Evolutionary conservation across 1,140 invertebrate species (phyloP).

Genomic region (Bombus sibiricus): DNA sequence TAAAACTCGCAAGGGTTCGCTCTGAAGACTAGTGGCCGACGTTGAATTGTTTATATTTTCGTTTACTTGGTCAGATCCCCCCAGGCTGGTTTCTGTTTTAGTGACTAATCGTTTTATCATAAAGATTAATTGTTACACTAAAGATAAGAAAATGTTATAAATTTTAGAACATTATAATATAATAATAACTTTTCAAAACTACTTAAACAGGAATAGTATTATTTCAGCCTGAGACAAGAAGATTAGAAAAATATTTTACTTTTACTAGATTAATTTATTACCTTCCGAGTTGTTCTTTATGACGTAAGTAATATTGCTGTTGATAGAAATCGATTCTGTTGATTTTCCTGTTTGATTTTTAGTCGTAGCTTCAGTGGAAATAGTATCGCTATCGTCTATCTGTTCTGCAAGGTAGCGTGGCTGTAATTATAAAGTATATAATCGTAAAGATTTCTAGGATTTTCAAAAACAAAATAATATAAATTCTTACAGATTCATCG

Average conservation of each 20-base stretch:
- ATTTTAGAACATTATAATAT: neutral
- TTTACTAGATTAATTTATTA: neutral
- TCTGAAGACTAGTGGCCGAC: neutral
- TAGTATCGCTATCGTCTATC: constrained; percentile 1
- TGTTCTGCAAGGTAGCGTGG: neutral
- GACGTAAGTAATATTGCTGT: constrained; percentile 55
- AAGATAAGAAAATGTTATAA: neutral
- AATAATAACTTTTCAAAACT: neutral
- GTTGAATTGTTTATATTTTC: neutral
- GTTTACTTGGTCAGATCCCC: neutral
- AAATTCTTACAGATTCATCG: constrained; percentile 27
- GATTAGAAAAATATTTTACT: neutral
- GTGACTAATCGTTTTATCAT: constrained; percentile 12
- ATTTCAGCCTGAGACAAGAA: neutral
- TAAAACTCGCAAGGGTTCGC: constrained; percentile 58
- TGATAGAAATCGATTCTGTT: constrained; percentile 1
- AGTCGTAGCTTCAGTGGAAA: neutral
- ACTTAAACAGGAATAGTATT: neutral
- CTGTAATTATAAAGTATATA: constrained; percentile 2
- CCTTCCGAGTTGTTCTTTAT: constrained; percentile 22
- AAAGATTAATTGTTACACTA: neutral
- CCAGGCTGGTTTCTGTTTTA: constrained; percentile 10
- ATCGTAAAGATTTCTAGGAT: neutral
- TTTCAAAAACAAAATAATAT: neutral
- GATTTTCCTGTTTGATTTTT: neutral